These are phyloP conservation scores for Halichoerus grypus DNA, from an alignment of 2,113 vertebrate genomes.

Conservation along the genomic window DNA sequence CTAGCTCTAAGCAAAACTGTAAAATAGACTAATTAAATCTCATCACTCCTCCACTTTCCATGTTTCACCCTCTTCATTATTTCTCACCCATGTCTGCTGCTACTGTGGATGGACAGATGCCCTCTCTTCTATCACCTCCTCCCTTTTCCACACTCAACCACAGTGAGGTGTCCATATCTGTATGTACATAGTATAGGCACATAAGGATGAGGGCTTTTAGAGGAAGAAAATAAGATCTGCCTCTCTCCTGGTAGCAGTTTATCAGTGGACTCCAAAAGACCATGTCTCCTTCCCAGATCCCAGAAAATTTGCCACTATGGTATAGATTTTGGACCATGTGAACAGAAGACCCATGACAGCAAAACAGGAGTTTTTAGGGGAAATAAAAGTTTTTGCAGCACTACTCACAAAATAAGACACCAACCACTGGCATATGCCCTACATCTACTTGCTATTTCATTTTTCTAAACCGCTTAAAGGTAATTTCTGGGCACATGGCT, in stretches of 20 bases:
- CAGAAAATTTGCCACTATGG: not conserved
- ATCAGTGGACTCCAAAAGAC: not conserved
- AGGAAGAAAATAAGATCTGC: not conserved
- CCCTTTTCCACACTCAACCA: not conserved
- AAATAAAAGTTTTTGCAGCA: not conserved
- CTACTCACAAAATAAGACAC: not conserved
- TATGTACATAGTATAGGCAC: not conserved
- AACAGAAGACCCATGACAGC: not conserved
- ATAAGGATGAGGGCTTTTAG: not conserved
- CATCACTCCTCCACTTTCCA: not conserved
- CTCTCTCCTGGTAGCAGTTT: not conserved
- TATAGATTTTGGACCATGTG: too few species aligned
- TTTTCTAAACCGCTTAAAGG: constrained; percentile 1
- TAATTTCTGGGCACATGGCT: constrained; percentile 49
- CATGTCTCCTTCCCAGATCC: not conserved
- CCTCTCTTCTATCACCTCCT: not conserved
- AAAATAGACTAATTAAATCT: not conserved
- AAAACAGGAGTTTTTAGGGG: not conserved
- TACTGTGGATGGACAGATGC: not conserved
- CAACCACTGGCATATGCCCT: not conserved
- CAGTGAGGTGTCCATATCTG: not conserved
- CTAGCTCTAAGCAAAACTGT: not conserved
- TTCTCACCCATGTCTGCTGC: not conserved
- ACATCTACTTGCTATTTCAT: not conserved
- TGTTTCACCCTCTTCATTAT: not conserved